These are phyloP conservation scores for Aromia moschata DNA, from an alignment of 2,888 invertebrate genomes.

Conservation along the genomic window DNA sequence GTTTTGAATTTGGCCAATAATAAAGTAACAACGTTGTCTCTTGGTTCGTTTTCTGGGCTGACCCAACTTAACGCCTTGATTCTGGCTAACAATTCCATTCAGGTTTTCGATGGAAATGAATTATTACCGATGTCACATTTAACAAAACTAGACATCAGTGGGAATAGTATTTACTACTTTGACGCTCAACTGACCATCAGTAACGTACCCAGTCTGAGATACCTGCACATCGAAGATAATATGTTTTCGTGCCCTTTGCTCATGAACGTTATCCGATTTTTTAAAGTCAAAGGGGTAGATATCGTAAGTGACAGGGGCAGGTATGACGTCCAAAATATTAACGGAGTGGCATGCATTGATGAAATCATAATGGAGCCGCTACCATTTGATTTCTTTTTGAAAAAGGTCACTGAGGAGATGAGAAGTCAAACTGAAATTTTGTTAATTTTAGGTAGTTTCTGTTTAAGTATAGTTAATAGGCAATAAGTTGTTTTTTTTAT, in stretches of 20 bases:
- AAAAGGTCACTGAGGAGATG: slow-evolving; percentile 43
- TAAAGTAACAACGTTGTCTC: slow-evolving; percentile 49
- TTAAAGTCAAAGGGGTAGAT: slow-evolving; percentile 48
- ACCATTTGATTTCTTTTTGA: slow-evolving; percentile 48
- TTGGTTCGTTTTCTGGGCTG: slow-evolving; percentile 56
- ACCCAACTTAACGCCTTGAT: slow-evolving; percentile 48
- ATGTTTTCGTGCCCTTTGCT: slow-evolving; percentile 53
- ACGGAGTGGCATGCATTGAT: slow-evolving; percentile 57
- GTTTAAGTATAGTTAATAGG: no score
- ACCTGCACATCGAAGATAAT: slow-evolving; percentile 55
- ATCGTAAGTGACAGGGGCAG: slow-evolving; percentile 46
- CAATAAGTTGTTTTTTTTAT: no score
- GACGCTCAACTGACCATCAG: slow-evolving; percentile 50
- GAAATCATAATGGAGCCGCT: slow-evolving; percentile 40
- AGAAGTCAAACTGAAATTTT: no score
- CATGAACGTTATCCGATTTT: slow-evolving; percentile 50
- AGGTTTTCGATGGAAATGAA: slow-evolving; percentile 49
- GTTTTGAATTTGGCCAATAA: slow-evolving; percentile 54
- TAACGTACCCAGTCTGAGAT: slow-evolving; percentile 51
- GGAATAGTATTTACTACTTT: slow-evolving; percentile 54
- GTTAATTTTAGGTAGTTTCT: no score
- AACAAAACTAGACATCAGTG: slow-evolving; percentile 54
- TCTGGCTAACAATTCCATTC: slow-evolving; percentile 53
- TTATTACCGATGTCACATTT: slow-evolving; percentile 51
- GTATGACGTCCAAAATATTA: slow-evolving; percentile 56